A percentile compares a stretch with the other conserved stretches of the same genome.
phyloP scores from a whole-genome alignment of 1,140 invertebrate species.

The Ganaspis sp. region DNA sequence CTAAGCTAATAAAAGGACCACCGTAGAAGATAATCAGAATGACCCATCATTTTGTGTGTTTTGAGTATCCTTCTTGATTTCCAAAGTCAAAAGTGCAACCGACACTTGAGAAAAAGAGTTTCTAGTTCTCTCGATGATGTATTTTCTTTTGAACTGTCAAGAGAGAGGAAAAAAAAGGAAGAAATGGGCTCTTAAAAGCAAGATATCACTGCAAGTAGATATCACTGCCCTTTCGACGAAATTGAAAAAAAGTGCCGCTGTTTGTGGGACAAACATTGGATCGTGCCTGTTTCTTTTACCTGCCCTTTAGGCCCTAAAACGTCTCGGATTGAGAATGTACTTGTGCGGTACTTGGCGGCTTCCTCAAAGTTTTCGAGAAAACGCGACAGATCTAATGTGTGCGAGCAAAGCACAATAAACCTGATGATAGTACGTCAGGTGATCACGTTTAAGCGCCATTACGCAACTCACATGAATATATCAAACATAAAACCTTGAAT shows the following conservation, averaged over 20 bases:
- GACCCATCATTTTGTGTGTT: constrained; percentile 16
- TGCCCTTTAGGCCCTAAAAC: constrained; percentile 25
- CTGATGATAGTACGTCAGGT: constrained; percentile 27
- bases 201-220: constrained; percentile 37
- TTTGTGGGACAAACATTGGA: constrained; percentile 69
- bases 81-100: constrained; percentile 24
- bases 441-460: neutral
- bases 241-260: constrained; percentile 67
- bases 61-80: constrained; percentile 24
- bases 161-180: neutral
- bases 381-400: constrained; percentile 40
- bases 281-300: constrained; percentile 57
- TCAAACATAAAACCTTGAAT: constrained; percentile 5
- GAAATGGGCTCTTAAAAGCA: constrained; percentile 37
- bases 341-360: constrained; percentile 45
- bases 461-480: neutral
- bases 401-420: constrained; percentile 42
- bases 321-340: constrained; percentile 21
- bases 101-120: neutral
- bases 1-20: neutral
- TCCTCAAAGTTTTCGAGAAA: constrained; percentile 49
- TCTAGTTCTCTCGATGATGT: neutral
- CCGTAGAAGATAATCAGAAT: neutral
- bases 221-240: constrained; percentile 55
- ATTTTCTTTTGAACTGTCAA: neutral